A percentile compares a stretch with the other conserved stretches of the same genome.
Evolutionary conservation across 2,797 vertebrate species (phyloP).

Genomic region (Darevskia mixta): DNA sequence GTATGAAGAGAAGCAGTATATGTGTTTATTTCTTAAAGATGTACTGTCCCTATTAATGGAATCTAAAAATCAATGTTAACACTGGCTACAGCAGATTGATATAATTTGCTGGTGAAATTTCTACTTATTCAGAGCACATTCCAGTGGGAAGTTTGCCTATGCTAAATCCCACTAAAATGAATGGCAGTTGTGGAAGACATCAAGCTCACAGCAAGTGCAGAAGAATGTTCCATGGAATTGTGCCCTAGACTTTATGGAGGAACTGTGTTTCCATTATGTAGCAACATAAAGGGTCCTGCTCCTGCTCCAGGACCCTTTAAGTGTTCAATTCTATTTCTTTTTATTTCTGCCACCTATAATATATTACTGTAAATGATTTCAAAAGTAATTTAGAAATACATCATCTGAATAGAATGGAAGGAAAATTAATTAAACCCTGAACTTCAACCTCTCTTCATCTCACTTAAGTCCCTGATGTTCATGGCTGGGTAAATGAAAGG

Average conservation of each 20-base stretch:
- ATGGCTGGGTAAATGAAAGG: constrained; percentile 59
- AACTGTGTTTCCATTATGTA: constrained; percentile 57
- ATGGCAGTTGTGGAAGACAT: neutral
- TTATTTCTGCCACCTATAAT: constrained; percentile 13
- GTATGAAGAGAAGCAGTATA: constrained; percentile 75
- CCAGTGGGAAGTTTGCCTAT: constrained; percentile 63
- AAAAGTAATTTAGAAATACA: constrained; percentile 45
- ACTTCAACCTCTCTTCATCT: constrained; percentile 52
- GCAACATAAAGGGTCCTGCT: constrained; percentile 50
- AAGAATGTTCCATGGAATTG: neutral
- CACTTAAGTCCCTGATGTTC: constrained; percentile 57
- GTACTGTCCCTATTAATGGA: constrained; percentile 77
- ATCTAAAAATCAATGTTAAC: constrained; percentile 42
- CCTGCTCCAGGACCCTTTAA: constrained; percentile 1
- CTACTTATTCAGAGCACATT: constrained; percentile 54
- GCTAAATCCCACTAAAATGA: neutral
- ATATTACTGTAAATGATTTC: constrained; percentile 46
- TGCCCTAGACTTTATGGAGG: constrained; percentile 16
- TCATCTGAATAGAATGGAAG: constrained; percentile 41
- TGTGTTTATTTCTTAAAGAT: constrained; percentile 76
- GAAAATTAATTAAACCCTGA: neutral
- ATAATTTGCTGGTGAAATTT: constrained; percentile 48
- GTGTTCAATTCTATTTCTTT: neutral
- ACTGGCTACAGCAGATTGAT: constrained; percentile 62
- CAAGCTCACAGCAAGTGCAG: neutral